Evolutionary conservation across 2,888 invertebrate genomes (phyloP).

Genomic region (Sphecodes monilicornis): DNA sequence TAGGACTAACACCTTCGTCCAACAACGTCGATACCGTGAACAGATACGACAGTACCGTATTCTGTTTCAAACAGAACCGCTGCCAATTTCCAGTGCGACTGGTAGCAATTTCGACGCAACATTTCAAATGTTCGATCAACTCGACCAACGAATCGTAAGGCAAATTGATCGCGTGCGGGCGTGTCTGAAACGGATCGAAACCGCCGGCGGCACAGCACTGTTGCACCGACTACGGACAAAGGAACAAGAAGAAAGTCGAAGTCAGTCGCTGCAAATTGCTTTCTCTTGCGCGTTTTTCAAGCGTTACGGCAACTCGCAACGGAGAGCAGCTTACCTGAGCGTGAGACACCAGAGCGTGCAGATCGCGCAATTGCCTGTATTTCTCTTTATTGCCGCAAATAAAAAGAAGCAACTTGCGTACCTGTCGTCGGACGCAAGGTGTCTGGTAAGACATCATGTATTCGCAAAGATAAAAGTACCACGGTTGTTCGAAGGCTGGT

Average conservation of each 20-base stretch:
- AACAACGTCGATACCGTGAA: conserved; percentile 92
- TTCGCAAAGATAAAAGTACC: conserved; percentile 94
- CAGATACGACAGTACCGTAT: conserved; percentile 92
- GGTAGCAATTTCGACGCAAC: conserved; percentile 96
- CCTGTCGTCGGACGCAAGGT: conserved; percentile 95
- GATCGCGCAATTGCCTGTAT: conserved; percentile 96
- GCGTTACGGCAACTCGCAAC: not conserved
- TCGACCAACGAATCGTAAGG: conserved; percentile 97
- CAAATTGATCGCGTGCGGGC: conserved; percentile 86
- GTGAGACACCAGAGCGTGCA: conserved; percentile 96
- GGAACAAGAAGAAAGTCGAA: not conserved
- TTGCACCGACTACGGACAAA: conserved; percentile 84
- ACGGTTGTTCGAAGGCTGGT: conserved; percentile 85
- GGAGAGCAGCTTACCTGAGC: conserved; percentile 87
- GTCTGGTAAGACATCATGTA: conserved; percentile 98
- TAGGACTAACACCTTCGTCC: conserved; percentile 96
- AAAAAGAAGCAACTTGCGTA: conserved; percentile 95
- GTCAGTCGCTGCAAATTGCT: not conserved
- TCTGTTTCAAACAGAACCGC: conserved; percentile 91
- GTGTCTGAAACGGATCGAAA: conserved; percentile 84
- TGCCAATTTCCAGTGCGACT: conserved; percentile 98
- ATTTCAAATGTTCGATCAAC: conserved; percentile 97
- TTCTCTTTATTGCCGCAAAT: conserved; percentile 98
- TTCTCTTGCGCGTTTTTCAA: not conserved
- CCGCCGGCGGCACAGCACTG: conserved; percentile 86